phyloP scores from a whole-genome alignment of 2,797 vertebrate genomes.

The Ctenopoma multispine region DNA sequence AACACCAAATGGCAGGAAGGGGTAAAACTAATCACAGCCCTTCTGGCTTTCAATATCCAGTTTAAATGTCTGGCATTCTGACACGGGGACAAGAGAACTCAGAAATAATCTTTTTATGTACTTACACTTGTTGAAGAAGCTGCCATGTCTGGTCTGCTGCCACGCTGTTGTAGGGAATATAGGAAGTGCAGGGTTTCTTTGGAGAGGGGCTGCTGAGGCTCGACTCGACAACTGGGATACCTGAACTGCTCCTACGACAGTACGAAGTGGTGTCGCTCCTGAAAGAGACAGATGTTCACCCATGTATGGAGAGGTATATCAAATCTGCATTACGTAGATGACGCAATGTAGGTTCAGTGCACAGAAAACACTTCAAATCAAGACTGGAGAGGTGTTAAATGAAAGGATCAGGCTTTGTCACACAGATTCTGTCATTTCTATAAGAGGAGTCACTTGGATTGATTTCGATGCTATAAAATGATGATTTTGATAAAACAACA shows the following conservation, averaged over 20 bases:
- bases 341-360: background rate
- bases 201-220: constrained; percentile 38
- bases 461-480: too few relatives aligned
- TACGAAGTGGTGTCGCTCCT: constrained; percentile 64
- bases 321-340: background rate
- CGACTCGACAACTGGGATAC: constrained; percentile 38
- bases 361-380: background rate
- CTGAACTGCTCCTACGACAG: constrained; percentile 43
- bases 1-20: too few relatives aligned
- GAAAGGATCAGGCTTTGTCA: too few relatives aligned
- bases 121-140: constrained; percentile 87
- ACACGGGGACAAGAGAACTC: background rate
- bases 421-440: too few relatives aligned
- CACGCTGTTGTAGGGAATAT: constrained; percentile 40
- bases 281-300: background rate
- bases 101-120: background rate
- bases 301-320: background rate
- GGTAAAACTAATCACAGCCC: too few relatives aligned
- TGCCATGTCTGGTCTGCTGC: constrained; percentile 78
- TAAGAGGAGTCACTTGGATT: too few relatives aligned
- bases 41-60: too few relatives aligned
- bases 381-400: too few relatives aligned
- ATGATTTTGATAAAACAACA: too few relatives aligned
- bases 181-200: constrained; percentile 39
- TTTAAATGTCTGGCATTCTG: too few relatives aligned